A percentile compares a stretch with the other conserved stretches of the same genome.
Evolutionary conservation across 2,888 invertebrate species (phyloP).

Genomic region (Tricholauxania praeusta): DNA sequence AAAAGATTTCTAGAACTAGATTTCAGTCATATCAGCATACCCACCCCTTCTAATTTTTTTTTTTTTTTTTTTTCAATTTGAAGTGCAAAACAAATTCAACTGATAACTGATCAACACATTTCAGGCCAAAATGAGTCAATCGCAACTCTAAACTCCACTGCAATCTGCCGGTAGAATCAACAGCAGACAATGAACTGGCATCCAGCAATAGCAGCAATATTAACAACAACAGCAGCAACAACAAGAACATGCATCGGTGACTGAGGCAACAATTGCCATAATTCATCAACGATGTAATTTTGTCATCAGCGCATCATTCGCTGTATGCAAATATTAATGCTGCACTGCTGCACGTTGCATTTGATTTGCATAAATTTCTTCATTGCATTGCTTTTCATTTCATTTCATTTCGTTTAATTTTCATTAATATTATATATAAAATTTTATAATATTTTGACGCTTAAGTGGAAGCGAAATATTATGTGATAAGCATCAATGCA

Average conservation of each 20-base stretch:
- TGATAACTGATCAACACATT: conserved; percentile 1
- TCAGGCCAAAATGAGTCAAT: not conserved
- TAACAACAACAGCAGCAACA: not conserved
- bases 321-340: not conserved
- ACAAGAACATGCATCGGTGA: not conserved
- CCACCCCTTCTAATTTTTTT: no score
- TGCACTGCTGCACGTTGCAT: conserved; percentile 11
- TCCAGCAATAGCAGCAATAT: not conserved
- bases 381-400: not conserved
- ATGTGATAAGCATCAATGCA: no score
- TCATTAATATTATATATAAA: conserved; percentile 12
- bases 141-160: not conserved
- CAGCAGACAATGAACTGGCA: conserved; percentile 8
- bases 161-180: not conserved
- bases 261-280: conserved; percentile 13
- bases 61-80: no score
- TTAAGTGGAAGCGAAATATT: not conserved
- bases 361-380: conserved; percentile 14
- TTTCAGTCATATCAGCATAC: no score
- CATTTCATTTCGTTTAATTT: conserved; percentile 15
- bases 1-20: no score
- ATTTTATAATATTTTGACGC: conserved; percentile 4
- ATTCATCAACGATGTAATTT: conserved; percentile 10
- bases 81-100: not conserved
- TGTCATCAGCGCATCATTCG: not conserved